Evolutionary conservation across 2,888 invertebrate genomes (phyloP), one percentile per base, ranked within the genome.

Genomic region (Scaeva pyrastri): DNA sequence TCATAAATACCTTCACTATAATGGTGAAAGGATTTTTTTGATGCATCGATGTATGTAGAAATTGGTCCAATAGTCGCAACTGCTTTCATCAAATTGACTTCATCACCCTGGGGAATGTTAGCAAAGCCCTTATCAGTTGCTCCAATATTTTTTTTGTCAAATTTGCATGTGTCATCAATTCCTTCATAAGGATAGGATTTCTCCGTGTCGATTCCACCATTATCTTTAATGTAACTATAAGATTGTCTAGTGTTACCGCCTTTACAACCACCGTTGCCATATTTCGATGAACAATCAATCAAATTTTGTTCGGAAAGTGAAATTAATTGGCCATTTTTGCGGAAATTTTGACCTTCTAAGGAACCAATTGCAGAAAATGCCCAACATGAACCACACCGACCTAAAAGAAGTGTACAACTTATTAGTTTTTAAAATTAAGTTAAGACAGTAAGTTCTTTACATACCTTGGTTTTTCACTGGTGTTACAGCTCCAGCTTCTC

Each of bases 261-360:
- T 89, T 96, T 95, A 93, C 98, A 98, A 71, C 98, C 98, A 90
- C 97, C 95, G 93, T 98, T 98, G 52, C 97, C 97, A 91, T 96
- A 98, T 88, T 94, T 93, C 2, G 92, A 90, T 2, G 97, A 97
- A 91, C 98, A 98, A 93, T 98, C 98, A 75, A 98, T 94, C 87
- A 98, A 94, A 93, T 98, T 98, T 93, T 98, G 98, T 93, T 98
- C 98, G 88, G 97, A 97, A 14, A 98, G 94, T 0, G 97, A 97
- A 36, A 97, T 94, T 72, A 98, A 93, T 88, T 94, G 94, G 11
- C 96, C 96, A 14, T 94, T 94, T 93, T 96, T 95, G 88, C 97
- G 95, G 94, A 95, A 98, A 92, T 98, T 96, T 92, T 98, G 98
- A 0, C 96, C 98, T 93, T 98, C 98, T n/a, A 98, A 93, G 0